Conservation (phyloP, 2,888 invertebrate species). For the Sclerodermus sp. region DNA sequence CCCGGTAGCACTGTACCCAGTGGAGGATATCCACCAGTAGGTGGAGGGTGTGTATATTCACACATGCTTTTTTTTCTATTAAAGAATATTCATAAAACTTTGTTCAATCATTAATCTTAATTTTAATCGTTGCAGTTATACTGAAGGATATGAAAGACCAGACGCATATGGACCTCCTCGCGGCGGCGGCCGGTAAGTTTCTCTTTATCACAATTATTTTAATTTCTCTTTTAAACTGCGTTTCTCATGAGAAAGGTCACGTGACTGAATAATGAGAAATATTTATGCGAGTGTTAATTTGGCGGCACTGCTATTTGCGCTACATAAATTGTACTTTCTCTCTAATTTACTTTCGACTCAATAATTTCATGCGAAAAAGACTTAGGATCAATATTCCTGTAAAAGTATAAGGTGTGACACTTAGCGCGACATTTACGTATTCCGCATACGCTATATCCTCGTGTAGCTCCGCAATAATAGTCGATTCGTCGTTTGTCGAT, state of each 20-base stretch:
- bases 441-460: too few species aligned
- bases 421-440: conserved; percentile 26
- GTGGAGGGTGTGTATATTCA: conserved; percentile 49
- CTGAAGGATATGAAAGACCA: conserved; percentile 53
- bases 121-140: conserved; percentile 42
- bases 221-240: conserved; percentile 18
- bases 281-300: conserved; percentile 21
- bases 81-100: neutral
- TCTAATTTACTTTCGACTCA: conserved; percentile 21
- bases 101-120: conserved; percentile 2
- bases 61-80: neutral
- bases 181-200: conserved; percentile 54
- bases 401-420: conserved; percentile 56
- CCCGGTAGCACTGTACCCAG: conserved; percentile 51
- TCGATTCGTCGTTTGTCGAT: conserved; percentile 11
- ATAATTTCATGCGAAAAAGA: conserved; percentile 25
- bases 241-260: conserved; percentile 5
- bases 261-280: neutral
- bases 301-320: conserved; percentile 30
- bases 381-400: conserved; percentile 34
- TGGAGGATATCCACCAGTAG: conserved; percentile 52
- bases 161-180: conserved; percentile 56
- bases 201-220: neutral
- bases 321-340: conserved; percentile 13
- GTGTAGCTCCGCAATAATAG: conserved; percentile 6